Conservation (phyloP, 2,797 vertebrate genomes). For the Anguilla obscura region DNA sequence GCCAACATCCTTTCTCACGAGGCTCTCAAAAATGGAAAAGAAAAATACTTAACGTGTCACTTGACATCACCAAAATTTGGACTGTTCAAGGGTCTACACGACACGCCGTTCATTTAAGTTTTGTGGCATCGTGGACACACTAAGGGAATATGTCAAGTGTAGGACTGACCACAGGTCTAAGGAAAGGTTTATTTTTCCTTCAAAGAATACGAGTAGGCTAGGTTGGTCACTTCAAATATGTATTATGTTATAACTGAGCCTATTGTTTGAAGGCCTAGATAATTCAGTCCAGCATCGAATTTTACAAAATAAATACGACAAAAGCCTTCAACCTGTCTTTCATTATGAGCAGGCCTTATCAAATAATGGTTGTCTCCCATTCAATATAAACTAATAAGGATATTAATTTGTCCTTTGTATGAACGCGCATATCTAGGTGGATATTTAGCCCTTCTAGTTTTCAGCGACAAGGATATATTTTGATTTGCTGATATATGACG, state of each 20-base stretch:
- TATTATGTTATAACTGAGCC: not conserved
- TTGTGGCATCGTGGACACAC: slow-evolving; percentile 5
- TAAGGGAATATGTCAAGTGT: not conserved
- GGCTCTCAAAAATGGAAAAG: slow-evolving; percentile 7
- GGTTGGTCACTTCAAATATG: not conserved
- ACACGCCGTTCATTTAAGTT: slow-evolving; percentile 7
- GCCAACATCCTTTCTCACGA: slow-evolving; percentile 7
- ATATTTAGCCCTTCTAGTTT: slow-evolving; percentile 7
- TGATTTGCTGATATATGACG: not conserved
- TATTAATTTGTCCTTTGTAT: not conserved
- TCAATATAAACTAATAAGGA: not conserved
- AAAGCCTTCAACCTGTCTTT: not conserved
- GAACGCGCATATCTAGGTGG: slow-evolving; percentile 8
- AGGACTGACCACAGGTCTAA: not conserved
- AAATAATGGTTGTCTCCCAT: not conserved
- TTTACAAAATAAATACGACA: not conserved
- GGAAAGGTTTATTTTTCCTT: not conserved
- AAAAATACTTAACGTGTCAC: slow-evolving; percentile 23
- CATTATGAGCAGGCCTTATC: not conserved
- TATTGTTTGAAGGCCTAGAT: not conserved
- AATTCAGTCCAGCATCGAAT: not conserved
- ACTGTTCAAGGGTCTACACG: not conserved
- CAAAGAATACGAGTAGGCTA: not conserved
- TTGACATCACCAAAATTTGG: not conserved
- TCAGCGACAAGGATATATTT: not conserved